Conservation (phyloP, 2,113 vertebrate species). For the Cynocephalus volans region DNA sequence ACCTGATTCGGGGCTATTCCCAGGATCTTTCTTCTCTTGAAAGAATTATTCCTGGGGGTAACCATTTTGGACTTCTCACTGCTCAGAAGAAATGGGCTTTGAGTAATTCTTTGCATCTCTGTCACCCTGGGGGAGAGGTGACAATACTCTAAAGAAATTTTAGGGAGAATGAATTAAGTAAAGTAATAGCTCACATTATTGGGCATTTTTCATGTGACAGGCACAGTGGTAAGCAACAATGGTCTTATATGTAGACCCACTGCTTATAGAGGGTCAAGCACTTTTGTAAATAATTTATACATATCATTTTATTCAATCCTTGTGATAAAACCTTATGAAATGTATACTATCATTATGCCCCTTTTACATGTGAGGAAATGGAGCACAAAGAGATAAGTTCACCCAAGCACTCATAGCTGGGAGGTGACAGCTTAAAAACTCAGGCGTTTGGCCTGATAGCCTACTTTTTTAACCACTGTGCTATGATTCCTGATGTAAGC, state of each 20-base stretch:
- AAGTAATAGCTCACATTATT: not conserved
- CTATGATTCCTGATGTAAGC: not conserved
- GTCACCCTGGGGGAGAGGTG: too few species aligned
- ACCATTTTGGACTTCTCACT: too few species aligned
- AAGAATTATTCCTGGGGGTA: too few species aligned
- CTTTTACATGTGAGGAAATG: not conserved
- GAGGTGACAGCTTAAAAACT: not conserved
- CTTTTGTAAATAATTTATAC: not conserved
- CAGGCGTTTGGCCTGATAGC: not conserved
- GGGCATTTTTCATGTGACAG: not conserved
- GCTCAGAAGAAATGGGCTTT: too few species aligned
- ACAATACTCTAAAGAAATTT: not conserved
- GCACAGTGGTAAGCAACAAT: not conserved
- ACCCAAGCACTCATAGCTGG: not conserved
- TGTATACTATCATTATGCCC: not conserved
- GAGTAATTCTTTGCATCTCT: too few species aligned
- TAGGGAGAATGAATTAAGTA: not conserved
- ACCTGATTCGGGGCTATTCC: too few species aligned
- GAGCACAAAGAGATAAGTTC: not conserved
- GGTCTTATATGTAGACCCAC: not conserved
- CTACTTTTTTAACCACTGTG: not conserved
- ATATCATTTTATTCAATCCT: not conserved
- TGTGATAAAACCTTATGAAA: not conserved
- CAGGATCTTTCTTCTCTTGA: too few species aligned
- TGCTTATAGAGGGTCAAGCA: not conserved